phyloP scores from a whole-genome alignment of 1,140 invertebrate species.

The Zaprionus ornatus region DNA sequence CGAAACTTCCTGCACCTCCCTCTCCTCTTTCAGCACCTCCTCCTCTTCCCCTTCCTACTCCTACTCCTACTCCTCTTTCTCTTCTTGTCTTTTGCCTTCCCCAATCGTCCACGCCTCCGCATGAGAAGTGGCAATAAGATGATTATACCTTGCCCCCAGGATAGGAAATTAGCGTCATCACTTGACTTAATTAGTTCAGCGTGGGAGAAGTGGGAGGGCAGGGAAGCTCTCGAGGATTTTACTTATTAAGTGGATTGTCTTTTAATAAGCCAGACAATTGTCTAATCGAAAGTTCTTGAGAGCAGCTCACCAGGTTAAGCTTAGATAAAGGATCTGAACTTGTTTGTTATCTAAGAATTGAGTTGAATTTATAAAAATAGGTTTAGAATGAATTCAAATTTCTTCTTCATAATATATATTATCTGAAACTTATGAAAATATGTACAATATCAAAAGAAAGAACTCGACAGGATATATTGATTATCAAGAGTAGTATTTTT shows the following conservation, averaged over 20 bases:
- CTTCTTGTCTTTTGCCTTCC: background rate
- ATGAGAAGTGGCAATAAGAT: constrained; percentile 28
- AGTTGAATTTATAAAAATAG: too few species aligned
- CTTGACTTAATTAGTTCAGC: constrained; percentile 43
- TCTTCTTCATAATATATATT: too few species aligned
- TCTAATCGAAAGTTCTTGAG: constrained; percentile 10
- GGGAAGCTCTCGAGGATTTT: background rate
- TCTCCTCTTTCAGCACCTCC: background rate
- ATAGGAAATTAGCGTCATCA: constrained; percentile 34
- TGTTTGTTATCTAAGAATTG: too few species aligned
- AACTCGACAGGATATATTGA: too few species aligned
- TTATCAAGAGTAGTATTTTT: too few species aligned
- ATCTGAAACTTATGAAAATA: too few species aligned
- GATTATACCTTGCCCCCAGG: constrained; percentile 25
- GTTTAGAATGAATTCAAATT: too few species aligned
- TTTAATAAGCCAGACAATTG: constrained; percentile 18
- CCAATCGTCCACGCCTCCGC: background rate
- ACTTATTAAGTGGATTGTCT: constrained; percentile 8
- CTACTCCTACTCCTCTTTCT: background rate
- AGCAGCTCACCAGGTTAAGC: background rate
- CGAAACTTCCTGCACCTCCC: background rate
- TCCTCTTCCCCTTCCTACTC: background rate
- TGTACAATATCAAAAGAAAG: too few species aligned
- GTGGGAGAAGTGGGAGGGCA: background rate
- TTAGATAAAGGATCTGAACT: too few species aligned